These are phyloP conservation scores for Corythornis cristatus DNA, from an alignment of 2,113 vertebrate species.

Conservation along the genomic window DNA sequence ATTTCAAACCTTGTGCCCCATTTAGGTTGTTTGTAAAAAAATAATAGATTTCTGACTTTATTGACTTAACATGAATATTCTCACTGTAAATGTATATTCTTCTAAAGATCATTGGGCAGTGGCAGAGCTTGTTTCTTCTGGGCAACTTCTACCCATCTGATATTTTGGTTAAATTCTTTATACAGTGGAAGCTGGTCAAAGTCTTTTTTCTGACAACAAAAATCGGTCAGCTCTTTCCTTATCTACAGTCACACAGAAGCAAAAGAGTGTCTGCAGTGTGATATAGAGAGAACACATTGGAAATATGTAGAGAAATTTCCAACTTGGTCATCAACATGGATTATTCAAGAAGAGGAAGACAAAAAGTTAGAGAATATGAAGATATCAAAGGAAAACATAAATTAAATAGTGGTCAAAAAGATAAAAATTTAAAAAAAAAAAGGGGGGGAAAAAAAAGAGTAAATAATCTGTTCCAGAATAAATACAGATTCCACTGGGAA, in stretches of 20 bases:
- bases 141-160: not conserved
- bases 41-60: not conserved
- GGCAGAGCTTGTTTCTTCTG: not conserved
- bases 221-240: not conserved
- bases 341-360: not conserved
- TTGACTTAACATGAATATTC: not conserved
- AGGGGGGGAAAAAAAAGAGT: not conserved
- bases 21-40: not conserved
- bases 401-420: not conserved
- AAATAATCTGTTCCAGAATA: not conserved
- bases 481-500: not conserved
- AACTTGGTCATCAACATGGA: not conserved
- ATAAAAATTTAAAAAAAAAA: not conserved
- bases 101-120: not conserved
- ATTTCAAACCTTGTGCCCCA: not conserved
- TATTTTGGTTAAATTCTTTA: not conserved
- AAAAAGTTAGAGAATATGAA: fast-evolving
- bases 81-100: not conserved
- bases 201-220: not conserved
- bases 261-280: not conserved
- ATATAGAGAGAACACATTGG: not conserved
- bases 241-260: not conserved
- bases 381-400: not conserved
- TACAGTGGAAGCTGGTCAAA: not conserved
- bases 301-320: not conserved